Conservation (phyloP, 1,140 invertebrate species). For the Hirudo medicinalis region DNA sequence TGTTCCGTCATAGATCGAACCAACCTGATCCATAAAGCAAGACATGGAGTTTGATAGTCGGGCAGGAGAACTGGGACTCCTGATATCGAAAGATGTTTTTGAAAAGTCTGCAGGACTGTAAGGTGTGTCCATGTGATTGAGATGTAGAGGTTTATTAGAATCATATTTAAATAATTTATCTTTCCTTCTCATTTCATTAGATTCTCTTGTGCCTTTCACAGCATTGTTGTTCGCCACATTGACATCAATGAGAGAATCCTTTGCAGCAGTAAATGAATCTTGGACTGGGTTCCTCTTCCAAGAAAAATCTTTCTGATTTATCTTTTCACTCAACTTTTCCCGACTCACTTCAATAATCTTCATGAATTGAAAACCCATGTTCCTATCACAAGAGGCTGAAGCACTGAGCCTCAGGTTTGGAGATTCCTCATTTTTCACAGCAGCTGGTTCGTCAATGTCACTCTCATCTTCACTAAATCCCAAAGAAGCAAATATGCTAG, state of each 20-base stretch:
- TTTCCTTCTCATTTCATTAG: neutral
- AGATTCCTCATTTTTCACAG: slow-evolving; percentile 17
- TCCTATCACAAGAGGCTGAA: neutral
- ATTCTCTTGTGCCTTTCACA: neutral
- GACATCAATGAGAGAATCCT: neutral
- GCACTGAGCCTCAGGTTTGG: neutral
- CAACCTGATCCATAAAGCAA: slow-evolving; percentile 1
- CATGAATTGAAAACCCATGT: slow-evolving; percentile 4
- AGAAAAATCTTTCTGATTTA: slow-evolving; percentile 10
- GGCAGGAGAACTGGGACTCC: slow-evolving; percentile 23
- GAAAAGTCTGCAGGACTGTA: slow-evolving; percentile 14
- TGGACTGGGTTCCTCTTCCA: neutral
- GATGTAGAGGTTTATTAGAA: too few relatives aligned
- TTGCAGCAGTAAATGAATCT: neutral
- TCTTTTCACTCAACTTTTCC: slow-evolving; percentile 6
- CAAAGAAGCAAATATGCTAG: slow-evolving; percentile 37
- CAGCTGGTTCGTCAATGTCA: slow-evolving; percentile 30
- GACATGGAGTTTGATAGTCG: slow-evolving; percentile 15
- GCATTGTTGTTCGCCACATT: slow-evolving; percentile 1
- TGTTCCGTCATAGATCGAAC: too few relatives aligned
- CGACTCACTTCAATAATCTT: slow-evolving; percentile 3
- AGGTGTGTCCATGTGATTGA: slow-evolving; percentile 8
- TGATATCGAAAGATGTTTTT: slow-evolving; percentile 21
- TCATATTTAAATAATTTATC: neutral
- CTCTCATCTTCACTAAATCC: slow-evolving; percentile 32